These are phyloP conservation scores for Ispidina lecontei DNA, from an alignment of 2,797 vertebrate species.

Conservation along the genomic window DNA sequence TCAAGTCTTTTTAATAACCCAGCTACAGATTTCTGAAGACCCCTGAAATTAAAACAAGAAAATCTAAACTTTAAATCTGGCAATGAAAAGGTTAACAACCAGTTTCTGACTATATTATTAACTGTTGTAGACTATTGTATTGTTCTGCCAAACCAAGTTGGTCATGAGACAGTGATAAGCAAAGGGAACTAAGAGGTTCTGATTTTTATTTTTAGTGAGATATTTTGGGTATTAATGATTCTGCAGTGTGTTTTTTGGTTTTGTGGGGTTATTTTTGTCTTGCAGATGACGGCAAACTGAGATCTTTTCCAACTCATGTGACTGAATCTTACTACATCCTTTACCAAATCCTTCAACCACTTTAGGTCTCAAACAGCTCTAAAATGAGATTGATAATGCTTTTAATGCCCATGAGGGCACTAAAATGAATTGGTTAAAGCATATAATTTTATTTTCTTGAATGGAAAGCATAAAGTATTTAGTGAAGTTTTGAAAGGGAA, in stretches of 20 bases:
- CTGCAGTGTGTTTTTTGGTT: not conserved
- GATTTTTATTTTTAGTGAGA: slow-evolving; percentile 61
- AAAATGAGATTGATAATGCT: not conserved
- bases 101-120: not conserved
- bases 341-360: not conserved
- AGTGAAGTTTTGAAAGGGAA: not conserved
- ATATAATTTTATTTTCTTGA: not conserved
- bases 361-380: not conserved
- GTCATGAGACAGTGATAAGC: slow-evolving; percentile 24
- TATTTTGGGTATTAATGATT: slow-evolving; percentile 48
- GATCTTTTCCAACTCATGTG: slow-evolving; percentile 31
- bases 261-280: slow-evolving; percentile 3
- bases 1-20: not conserved
- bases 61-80: not conserved
- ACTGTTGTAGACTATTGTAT: not conserved
- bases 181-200: slow-evolving; percentile 52
- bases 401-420: not conserved
- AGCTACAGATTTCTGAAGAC: not conserved
- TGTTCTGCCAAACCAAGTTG: not conserved
- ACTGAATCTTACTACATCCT: not conserved
- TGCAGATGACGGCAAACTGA: slow-evolving; percentile 1
- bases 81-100: not conserved
- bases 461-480: not conserved
- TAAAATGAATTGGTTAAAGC: slow-evolving; percentile 23
- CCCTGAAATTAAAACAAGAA: not conserved